Conservation (phyloP, 2,113 vertebrate species). For the Protomyctophum bolini region DNA sequence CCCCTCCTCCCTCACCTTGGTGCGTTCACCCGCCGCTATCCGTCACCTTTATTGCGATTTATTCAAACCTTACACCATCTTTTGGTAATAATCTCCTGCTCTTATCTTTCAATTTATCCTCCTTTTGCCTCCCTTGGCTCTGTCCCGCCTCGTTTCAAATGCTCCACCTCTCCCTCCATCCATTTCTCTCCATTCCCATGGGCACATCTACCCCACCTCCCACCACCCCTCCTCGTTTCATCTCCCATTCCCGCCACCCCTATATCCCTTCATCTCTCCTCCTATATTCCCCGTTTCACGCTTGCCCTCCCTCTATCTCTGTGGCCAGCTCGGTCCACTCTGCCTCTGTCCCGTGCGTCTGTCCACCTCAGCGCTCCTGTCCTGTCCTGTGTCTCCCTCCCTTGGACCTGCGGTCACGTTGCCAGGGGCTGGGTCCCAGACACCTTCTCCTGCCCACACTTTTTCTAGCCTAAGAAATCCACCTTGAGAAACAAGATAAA, state of each 20-base stretch:
- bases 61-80: slow-evolving; percentile 64
- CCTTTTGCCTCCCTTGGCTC: slow-evolving; percentile 50
- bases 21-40: slow-evolving; percentile 9
- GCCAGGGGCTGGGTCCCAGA: slow-evolving; percentile 21
- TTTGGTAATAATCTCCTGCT: slow-evolving; percentile 68
- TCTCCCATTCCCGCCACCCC: slow-evolving; percentile 1
- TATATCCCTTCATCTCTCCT: slow-evolving; percentile 58
- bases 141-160: slow-evolving; percentile 46
- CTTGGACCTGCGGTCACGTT: slow-evolving; percentile 45
- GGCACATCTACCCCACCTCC: slow-evolving; percentile 20
- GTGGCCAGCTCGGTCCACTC: slow-evolving; percentile 26
- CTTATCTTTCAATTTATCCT: slow-evolving; percentile 76
- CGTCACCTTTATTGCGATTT: slow-evolving; percentile 47
- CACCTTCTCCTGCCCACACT: slow-evolving; percentile 44
- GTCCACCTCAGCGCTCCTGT: slow-evolving; percentile 4
- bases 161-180: slow-evolving; percentile 52
- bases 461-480: slow-evolving; percentile 48
- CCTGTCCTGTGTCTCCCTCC: slow-evolving; percentile 14
- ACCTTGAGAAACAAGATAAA: slow-evolving; percentile 72
- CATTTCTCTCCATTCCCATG: slow-evolving; percentile 58
- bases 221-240: neutral
- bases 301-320: slow-evolving; percentile 50
- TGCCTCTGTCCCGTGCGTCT: slow-evolving; percentile 29
- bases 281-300: slow-evolving; percentile 11
- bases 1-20: neutral